Evolutionary conservation across 2,113 vertebrate genomes (phyloP), one percentile per base, ranked within the genome.

Genomic region (Laticauda colubrina): DNA sequence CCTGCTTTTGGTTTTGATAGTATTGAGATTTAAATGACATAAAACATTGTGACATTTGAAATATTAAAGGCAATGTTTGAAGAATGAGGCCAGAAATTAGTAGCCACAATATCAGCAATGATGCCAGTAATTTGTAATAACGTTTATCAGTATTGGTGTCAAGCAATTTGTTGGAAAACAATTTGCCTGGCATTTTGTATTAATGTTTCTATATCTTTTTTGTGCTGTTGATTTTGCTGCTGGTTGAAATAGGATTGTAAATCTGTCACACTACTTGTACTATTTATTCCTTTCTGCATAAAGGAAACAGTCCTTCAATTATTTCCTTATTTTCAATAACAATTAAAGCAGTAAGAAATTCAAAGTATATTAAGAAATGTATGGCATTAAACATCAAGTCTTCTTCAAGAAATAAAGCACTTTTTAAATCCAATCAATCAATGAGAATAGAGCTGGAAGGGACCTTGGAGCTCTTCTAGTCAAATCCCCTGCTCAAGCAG

Each of bases 341-440:
- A 56, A 89, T 89, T 81, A 43, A 39, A 56, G 39, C 26, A 43
- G 55, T 92, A 14, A 54, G 14, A 54, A 54, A 54, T 54, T 15
- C 0, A 14, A 81, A 92, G 87, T 89, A 39, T 39, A 81, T 92
- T 89, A 81, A 92, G 87, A 89, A 92, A 92, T 53, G 81, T 21
- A 92, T 24, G 54, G 34, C 51, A 64, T 92, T 85, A 92, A 85
- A 89, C 45, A 48, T 85, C 87, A 89, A 92, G 39, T 92, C 89
- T 92, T 89, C 51, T 81, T 89, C 81, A 34, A 85, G 87, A 8
- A 54, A 45, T 81, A 55, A 61, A 12, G 61, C 10, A 9, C 3
- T 69, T 21, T 75, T 56, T 88, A 51, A 92, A 51, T 53, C 87
- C 43, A 54, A 61, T 54, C 54, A 69, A 61, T 54, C 54, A 54